Percentiles rank a stretch among this genome's conserved stretches.
Conservation (phyloP, 2,113 vertebrate genomes). For the Spermophilus dauricus region DNA sequence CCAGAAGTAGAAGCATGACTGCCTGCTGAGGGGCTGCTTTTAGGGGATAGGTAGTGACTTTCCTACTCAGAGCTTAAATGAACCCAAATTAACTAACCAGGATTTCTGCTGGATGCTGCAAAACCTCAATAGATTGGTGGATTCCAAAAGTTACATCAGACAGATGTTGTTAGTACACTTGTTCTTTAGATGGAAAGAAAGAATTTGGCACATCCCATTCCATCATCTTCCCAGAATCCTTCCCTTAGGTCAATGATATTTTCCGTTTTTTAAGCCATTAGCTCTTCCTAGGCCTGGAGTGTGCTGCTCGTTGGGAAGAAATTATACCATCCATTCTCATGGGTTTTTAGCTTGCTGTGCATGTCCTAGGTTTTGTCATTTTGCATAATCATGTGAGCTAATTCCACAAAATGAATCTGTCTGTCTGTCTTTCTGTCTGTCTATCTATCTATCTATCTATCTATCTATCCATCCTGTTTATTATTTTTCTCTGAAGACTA, state of each 20-base stretch:
- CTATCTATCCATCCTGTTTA: neutral
- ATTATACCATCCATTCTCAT: neutral
- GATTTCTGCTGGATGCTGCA: too few relatives aligned
- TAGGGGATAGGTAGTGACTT: too few relatives aligned
- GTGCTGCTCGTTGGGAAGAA: neutral
- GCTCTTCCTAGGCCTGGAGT: neutral
- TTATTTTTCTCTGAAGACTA: neutral
- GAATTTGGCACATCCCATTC: too few relatives aligned
- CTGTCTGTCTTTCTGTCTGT: neutral
- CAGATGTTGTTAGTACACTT: too few relatives aligned
- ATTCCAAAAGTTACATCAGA: too few relatives aligned
- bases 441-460: neutral
- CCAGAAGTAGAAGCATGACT: too few relatives aligned
- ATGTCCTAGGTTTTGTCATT: neutral
- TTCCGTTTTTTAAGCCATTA: neutral
- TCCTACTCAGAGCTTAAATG: too few relatives aligned
- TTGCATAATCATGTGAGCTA: neutral
- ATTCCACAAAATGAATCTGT: neutral
- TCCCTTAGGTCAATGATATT: too few relatives aligned
- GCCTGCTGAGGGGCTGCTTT: too few relatives aligned
- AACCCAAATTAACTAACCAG: too few relatives aligned
- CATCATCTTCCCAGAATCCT: neutral
- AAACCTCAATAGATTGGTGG: too few relatives aligned
- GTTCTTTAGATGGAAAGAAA: too few relatives aligned
- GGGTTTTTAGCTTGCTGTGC: neutral